Evolutionary conservation across 2,113 vertebrate genomes (phyloP), one percentile per base, ranked within the genome.

Genomic region (Bucco capensis): DNA sequence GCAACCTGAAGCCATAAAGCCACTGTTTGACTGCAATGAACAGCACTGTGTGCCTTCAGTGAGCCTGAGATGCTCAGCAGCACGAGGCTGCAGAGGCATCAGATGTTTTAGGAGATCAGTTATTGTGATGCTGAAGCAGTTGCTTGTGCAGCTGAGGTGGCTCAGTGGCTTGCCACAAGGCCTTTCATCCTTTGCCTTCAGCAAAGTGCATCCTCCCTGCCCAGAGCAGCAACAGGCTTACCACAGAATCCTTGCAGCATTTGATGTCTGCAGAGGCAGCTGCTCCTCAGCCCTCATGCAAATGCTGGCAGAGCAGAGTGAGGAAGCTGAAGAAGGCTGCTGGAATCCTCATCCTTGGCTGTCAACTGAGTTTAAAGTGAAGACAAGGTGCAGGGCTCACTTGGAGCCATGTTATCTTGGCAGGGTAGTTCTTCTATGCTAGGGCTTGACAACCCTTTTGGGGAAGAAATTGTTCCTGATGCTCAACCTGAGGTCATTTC

Each of bases 151-250:
- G 95, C 89, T 64, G 92, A 91, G 84, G 96, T 42, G 95, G 95
- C 97, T 97, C 95, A 38, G 96, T 88, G 35, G 66, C 95, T 96
- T 90, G 95, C 96, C 97, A 70, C 97, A 96, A 73, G 96, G 69
- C 25, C 93, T 97, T 97, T 96, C 88, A 96, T 83, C 53, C 92
- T 56, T 24, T 13, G 65, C 90, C 90, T 67, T 92, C 31, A 4
- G 88, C 15, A n/a, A 75, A 93, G 93, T 31, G 74, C 78, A 76
- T 76, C 88, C 90, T 95, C 88, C 92, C 69, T 64, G 73, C 91
- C 89, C 91, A 13, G 70, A 87, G 84, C 90, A 93, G 94, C 92
- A 81, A 50, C 93, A 54, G 73, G 25, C 65, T 92, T 58, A 79
- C 77, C 92, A 4, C 93, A 70, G 9, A 35, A 77, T 5, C 24